These are phyloP conservation scores for Oscheius sp. DNA, from an alignment of 1,140 invertebrate species.

Conservation along the genomic window DNA sequence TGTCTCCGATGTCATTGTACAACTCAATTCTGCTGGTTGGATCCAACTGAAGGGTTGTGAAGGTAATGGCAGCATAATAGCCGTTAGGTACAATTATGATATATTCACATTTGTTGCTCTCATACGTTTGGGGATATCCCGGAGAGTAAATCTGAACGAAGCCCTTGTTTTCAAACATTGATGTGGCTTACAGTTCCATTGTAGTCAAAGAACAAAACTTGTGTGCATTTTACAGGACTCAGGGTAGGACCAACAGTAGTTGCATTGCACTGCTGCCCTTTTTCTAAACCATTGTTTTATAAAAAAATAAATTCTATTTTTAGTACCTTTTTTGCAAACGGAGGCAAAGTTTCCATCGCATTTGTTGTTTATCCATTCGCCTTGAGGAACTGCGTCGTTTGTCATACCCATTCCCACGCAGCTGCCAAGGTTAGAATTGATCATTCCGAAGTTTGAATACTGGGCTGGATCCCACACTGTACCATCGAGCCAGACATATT, in stretches of 20 bases:
- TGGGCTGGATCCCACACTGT: not conserved
- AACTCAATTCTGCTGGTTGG: not conserved
- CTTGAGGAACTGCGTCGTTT: not conserved
- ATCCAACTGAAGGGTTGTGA: not conserved
- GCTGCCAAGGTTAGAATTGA: not conserved
- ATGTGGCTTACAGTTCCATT: not conserved
- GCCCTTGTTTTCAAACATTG: not conserved
- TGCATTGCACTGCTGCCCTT: not conserved
- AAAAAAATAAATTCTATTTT: not conserved
- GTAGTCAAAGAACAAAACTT: not conserved
- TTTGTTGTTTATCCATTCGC: not conserved
- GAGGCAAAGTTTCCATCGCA: not conserved
- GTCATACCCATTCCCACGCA: not conserved
- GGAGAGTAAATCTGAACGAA: not conserved
- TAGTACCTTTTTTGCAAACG: not conserved
- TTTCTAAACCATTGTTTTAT: too few species aligned
- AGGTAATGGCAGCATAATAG: not conserved
- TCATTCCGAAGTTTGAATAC: not conserved
- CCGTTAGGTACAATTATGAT: not conserved
- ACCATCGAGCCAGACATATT: not conserved
- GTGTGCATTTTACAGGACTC: not conserved
- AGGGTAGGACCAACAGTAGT: not conserved
- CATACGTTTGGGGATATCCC: not conserved
- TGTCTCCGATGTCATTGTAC: not conserved
- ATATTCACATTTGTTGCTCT: not conserved